Evolutionary conservation across 2,113 vertebrate genomes (phyloP), one percentile per base, ranked within the genome.

Genomic region (Coreoperca whiteheadi): DNA sequence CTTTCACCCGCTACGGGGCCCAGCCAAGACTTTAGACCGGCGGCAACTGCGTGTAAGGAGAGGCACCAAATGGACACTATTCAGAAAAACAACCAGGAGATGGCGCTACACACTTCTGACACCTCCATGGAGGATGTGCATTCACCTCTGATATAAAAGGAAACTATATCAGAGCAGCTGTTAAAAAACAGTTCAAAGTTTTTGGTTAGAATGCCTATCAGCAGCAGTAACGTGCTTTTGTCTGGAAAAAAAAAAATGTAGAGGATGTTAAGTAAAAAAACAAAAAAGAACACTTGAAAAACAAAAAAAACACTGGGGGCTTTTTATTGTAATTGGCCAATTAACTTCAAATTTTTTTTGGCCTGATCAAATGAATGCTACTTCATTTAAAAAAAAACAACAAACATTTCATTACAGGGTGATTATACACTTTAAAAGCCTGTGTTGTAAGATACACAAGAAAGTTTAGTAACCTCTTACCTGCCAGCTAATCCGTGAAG

Each of bases 21-120:
- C 95, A 97, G 97, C 97, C 97, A 97, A 97, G 97, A 97, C 96
- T 96, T 94, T 97, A 98, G 96, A 98, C 96, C 93, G 94, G 96
- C 96, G 96, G 97, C 95, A 97, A 97, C 96, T 97, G 97, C 96
- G 97, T 96, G 96, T 95, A 94, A 96, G 97, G 96, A 97, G 96
- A 97, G 96, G 96, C 96, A 97, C 96, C 97, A 97, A 95, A 96
- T 96, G 95, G 95, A 97, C 96, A 97, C 95, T 95, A 97, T 97
- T 97, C 95, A 97, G 96, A 96, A 95, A 95, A 91, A 97, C 95
- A 96, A 95, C 95, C 97, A 97, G 95, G 86, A 95, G 94, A 95
- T 93, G 95, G 92, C 91, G 94, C 94, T 94, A 94, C 86, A 95
- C 91, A 96, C 95, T 95, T 93, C 82, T 93, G 90, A 92, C 80